Evolutionary conservation across 2,888 invertebrate genomes (phyloP).

Genomic region (Dolichomitus sp.): DNA sequence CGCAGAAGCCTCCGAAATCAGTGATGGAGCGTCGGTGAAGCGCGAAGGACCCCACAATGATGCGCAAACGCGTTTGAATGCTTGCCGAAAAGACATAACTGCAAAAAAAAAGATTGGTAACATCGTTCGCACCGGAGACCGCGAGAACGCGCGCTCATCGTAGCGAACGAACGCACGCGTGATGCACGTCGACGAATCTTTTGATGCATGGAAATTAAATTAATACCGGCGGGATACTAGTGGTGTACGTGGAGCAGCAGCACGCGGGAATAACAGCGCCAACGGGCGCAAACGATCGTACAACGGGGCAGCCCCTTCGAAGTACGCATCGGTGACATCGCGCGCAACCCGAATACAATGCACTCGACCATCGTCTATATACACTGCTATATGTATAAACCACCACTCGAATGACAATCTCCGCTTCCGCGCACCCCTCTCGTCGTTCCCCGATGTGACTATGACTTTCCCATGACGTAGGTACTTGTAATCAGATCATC

Average conservation of each 20-base stretch:
- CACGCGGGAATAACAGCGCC: slow-evolving; percentile 47
- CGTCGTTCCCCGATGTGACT: slow-evolving; percentile 61
- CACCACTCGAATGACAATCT: slow-evolving; percentile 43
- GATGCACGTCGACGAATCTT: slow-evolving; percentile 59
- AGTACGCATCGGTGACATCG: slow-evolving; percentile 78
- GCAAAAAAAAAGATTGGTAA: slow-evolving; percentile 36
- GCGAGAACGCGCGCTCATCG: slow-evolving; percentile 58
- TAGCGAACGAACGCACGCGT: slow-evolving; percentile 57
- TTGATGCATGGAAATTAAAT: slow-evolving; percentile 79
- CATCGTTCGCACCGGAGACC: slow-evolving; percentile 18
- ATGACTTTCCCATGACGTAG: slow-evolving; percentile 85
- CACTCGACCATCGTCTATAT: slow-evolving; percentile 20
- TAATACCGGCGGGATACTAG: slow-evolving; percentile 74
- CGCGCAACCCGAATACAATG: slow-evolving; percentile 66
- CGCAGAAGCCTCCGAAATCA: slow-evolving; percentile 40
- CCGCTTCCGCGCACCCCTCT: slow-evolving; percentile 56
- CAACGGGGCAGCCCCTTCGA: slow-evolving; percentile 64
- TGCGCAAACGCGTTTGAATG: slow-evolving; percentile 30
- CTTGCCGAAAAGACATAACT: slow-evolving; percentile 15
- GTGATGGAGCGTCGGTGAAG: slow-evolving; percentile 9
- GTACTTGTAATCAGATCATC: slow-evolving; percentile 83
- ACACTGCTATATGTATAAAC: slow-evolving; percentile 6
- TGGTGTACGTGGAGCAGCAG: slow-evolving; percentile 2
- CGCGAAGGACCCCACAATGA: slow-evolving; percentile 45
- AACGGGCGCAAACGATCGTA: not conserved